Base-by-base conservation (phyloP, 2,113 vertebrate genomes). In the Neogobius melanostomus region DNA sequence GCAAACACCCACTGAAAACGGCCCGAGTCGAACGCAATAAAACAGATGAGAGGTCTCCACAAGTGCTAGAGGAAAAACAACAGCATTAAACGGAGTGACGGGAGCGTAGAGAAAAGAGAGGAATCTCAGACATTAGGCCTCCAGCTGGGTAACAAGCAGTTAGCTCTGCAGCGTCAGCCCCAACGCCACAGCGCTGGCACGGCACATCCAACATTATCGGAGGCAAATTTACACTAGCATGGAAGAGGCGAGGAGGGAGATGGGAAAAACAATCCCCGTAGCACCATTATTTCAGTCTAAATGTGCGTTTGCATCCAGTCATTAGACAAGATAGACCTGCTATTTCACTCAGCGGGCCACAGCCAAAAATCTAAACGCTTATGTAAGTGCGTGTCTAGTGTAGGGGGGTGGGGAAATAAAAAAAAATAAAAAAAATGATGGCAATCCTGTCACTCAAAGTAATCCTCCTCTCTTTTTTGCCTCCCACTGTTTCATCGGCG, bases 71-170 rank as follows among this genome's bases (percentile, higher is more conserved):
- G 36, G 4, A 53, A 56, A 52, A 17, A 52, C 52, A 48, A 64
- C 52, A 48, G 64, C 62, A 47, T 15, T 47, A 63, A 74, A 62
- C 6, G 52, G 67, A 75, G 60, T 64, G 11, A 46, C 67, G 66
- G 14, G 63, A 72, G 28, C 16, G 57, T 64, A 56, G 46, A 56
- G 46, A 15, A 48, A 46, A 64, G 69, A 59, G 64, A 67, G 68
- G 76, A 67, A 81, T 70, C 63, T 60, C 59, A 81, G 80, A 74
- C 80, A 88, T 82, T 86, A 36, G 28, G 6, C 82, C 69, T 85
- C 80, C 87, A 84, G 85, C 87, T 88, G 89, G 75, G 82, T 81
- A 91, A 89, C 90, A 88, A 89, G 84, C 81, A 69, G 71, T 86
- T 87, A 66, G 78, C 83, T 79, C 79, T 77, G 17, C 66, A 69